phyloP scores from a whole-genome alignment of 2,888 invertebrate species.

The Parnassius mnemosyne region DNA sequence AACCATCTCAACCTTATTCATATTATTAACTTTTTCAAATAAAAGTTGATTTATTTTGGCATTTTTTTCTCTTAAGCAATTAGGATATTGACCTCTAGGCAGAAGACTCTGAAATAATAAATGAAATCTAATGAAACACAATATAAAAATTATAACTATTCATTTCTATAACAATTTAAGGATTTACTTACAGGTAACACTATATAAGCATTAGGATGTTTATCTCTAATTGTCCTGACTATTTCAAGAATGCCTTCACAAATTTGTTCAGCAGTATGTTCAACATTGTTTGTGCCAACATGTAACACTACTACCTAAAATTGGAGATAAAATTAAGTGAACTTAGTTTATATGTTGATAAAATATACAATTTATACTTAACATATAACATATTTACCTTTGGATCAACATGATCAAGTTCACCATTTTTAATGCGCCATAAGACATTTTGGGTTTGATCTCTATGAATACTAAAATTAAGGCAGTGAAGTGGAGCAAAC shows the following conservation, averaged over 20 bases:
- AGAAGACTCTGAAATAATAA: slow-evolving; percentile 86
- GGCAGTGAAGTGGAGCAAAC: slow-evolving; percentile 94
- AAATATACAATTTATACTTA: neutral
- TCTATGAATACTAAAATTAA: slow-evolving; percentile 94
- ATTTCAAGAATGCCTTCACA: slow-evolving; percentile 90
- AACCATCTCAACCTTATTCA: slow-evolving; percentile 88
- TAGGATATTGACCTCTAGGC: slow-evolving; percentile 93
- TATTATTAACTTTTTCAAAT: slow-evolving; percentile 81
- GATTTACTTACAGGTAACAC: slow-evolving; percentile 88
- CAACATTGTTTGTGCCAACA: slow-evolving; percentile 94
- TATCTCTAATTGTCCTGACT: slow-evolving; percentile 85
- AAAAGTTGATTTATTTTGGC: slow-evolving; percentile 87
- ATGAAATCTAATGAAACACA: neutral
- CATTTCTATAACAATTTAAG: slow-evolving; percentile 1
- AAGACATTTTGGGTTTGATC: slow-evolving; percentile 94
- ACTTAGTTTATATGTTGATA: neutral
- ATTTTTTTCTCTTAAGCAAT: slow-evolving; percentile 89
- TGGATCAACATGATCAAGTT: slow-evolving; percentile 92
- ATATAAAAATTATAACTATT: neutral
- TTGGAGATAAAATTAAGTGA: slow-evolving; percentile 26
- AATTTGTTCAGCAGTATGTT: slow-evolving; percentile 89
- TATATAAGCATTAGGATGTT: slow-evolving; percentile 89
- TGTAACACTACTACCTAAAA: slow-evolving; percentile 90
- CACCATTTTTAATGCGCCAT: slow-evolving; percentile 94
- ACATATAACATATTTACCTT: slow-evolving; percentile 80